Conservation (phyloP, 2,888 invertebrate species). For the Oegoconia quadripuncta region DNA sequence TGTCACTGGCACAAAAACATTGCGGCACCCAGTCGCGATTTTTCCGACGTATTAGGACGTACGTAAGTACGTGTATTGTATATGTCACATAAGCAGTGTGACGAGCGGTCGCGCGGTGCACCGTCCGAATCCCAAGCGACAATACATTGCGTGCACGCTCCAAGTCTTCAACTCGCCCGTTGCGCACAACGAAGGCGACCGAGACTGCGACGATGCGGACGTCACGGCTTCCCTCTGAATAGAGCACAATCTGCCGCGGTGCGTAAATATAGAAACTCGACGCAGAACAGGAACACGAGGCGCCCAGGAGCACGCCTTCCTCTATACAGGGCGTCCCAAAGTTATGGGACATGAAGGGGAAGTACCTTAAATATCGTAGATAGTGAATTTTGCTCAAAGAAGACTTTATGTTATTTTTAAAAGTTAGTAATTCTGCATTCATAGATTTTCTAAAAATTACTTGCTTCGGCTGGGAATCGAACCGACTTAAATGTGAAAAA, state of each 20-base stretch:
- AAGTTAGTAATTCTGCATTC: too few species aligned
- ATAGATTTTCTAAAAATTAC: too few species aligned
- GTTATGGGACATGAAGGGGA: too few species aligned
- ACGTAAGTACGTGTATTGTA: slow-evolving; percentile 13
- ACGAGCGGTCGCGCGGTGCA: slow-evolving; percentile 24
- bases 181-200: slow-evolving; percentile 26
- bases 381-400: too few species aligned
- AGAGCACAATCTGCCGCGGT: slow-evolving; percentile 61
- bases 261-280: slow-evolving; percentile 72
- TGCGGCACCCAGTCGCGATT: slow-evolving; percentile 35
- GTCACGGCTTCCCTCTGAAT: slow-evolving; percentile 60
- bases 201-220: too few species aligned
- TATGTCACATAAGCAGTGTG: neutral
- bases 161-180: slow-evolving; percentile 11
- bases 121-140: slow-evolving; percentile 38
- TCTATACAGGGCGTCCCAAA: slow-evolving; percentile 21
- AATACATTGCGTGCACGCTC: slow-evolving; percentile 18
- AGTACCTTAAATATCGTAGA: too few species aligned
- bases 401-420: too few species aligned
- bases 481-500: too few species aligned
- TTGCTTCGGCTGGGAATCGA: too few species aligned
- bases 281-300: slow-evolving; percentile 66
- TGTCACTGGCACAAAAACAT: slow-evolving; percentile 42
- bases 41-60: slow-evolving; percentile 32
- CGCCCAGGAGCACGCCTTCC: slow-evolving; percentile 46